These are phyloP conservation scores for Sinocyclocheilus rhinocerous DNA, from an alignment of 2,113 vertebrate genomes.

Conservation along the genomic window DNA sequence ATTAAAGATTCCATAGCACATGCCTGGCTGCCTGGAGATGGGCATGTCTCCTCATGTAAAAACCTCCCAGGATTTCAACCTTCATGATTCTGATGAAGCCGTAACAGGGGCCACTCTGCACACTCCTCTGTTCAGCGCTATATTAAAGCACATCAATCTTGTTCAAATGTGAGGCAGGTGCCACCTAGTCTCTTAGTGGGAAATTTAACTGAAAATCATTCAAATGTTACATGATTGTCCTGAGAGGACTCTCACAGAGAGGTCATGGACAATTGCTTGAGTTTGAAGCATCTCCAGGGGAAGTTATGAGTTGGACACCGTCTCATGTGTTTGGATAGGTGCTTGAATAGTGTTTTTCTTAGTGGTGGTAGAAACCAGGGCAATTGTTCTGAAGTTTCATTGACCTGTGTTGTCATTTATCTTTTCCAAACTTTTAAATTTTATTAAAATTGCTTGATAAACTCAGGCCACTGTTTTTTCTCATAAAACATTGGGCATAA, in stretches of 20 bases:
- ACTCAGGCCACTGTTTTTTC: neutral
- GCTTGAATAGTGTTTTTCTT: too few species aligned
- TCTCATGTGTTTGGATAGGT: neutral
- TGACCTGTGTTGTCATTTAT: neutral
- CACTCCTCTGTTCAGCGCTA: neutral
- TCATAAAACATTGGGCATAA: conserved; percentile 3
- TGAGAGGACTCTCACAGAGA: conserved; percentile 4
- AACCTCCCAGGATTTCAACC: conserved; percentile 59
- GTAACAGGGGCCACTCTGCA: conserved; percentile 58
- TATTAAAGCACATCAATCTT: neutral
- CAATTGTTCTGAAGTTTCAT: conserved; percentile 2
- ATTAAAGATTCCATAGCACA: conserved; percentile 71
- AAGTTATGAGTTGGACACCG: neutral
- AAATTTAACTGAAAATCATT: conserved; percentile 27
- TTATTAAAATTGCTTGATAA: neutral
- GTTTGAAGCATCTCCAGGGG: neutral
- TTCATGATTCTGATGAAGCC: conserved; percentile 64
- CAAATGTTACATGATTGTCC: neutral
- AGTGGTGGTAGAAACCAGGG: neutral
- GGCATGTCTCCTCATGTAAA: conserved; percentile 58
- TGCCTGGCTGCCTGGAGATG: conserved; percentile 65
- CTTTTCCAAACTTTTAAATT: neutral
- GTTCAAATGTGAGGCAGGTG: conserved; percentile 5
- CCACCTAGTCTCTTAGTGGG: conserved; percentile 4
- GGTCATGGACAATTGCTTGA: conserved; percentile 33